phyloP scores from a whole-genome alignment of 53 echinoderm and acorn worm genomes.

The Echinometra lucunter region DNA sequence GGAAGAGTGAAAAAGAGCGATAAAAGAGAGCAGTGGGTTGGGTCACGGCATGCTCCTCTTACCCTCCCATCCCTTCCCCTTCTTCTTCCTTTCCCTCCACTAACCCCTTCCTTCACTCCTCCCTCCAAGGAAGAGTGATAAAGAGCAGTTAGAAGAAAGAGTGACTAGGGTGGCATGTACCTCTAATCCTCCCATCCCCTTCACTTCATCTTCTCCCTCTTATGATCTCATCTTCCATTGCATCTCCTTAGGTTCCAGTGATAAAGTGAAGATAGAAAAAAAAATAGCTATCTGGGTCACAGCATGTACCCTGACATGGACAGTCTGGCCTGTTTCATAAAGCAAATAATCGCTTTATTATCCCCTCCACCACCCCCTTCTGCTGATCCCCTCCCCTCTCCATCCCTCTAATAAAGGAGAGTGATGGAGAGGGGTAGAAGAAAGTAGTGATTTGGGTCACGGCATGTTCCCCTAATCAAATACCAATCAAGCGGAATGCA shows the following conservation, averaged over 20 bases:
- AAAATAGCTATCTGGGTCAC: neutral
- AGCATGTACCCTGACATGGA: neutral
- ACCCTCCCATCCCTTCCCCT: neutral
- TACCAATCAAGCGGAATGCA: conserved; percentile 5
- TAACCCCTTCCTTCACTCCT: neutral
- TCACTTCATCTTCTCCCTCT: neutral
- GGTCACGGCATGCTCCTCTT: no score
- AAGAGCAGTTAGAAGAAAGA: neutral
- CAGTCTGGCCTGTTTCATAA: neutral
- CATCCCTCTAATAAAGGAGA: neutral
- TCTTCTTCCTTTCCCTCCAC: neutral
- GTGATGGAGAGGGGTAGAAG: neutral
- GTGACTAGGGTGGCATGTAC: no score
- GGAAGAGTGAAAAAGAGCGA: neutral
- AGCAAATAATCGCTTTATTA: neutral
- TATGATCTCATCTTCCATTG: neutral
- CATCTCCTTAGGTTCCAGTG: neutral
- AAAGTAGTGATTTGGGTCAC: neutral
- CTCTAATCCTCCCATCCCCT: neutral
- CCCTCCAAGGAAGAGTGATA: neutral
- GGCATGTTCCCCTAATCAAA: conserved; percentile 44
- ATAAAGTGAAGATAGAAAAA: neutral
- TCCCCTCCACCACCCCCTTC: neutral
- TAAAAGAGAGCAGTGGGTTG: neutral
- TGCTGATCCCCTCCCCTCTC: neutral